Conservation (phyloP, 1,140 invertebrate species). For the Sipha flava region DNA sequence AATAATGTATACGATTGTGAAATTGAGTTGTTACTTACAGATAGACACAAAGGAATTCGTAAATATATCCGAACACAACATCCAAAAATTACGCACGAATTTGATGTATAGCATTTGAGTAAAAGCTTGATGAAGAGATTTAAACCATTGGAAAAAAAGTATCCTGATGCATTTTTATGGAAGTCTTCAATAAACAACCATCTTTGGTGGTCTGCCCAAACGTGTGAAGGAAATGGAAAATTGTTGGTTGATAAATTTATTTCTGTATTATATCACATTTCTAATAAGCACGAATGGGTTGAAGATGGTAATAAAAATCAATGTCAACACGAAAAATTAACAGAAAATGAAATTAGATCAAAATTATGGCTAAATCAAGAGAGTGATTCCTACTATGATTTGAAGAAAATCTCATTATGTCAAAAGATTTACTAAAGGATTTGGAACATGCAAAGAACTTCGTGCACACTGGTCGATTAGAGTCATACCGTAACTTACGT, state of each 20-base stretch:
- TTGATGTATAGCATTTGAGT: constrained; percentile 16
- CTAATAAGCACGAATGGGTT: constrained; percentile 4
- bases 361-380: neutral
- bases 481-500: constrained; percentile 4
- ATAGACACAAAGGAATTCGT: constrained; percentile 8
- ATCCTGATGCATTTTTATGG: neutral
- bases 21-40: constrained; percentile 1
- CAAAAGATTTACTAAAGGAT: constrained; percentile 1
- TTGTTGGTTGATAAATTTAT: constrained; percentile 2
- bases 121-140: constrained; percentile 22
- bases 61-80: neutral
- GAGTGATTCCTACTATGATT: neutral
- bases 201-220: constrained; percentile 14
- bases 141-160: neutral
- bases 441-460: constrained; percentile 15
- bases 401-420: constrained; percentile 23
- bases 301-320: neutral
- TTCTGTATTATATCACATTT: constrained; percentile 1
- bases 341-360: neutral
- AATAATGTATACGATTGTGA: constrained; percentile 2
- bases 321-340: constrained; percentile 6
- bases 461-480: neutral
- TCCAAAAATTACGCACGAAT: neutral
- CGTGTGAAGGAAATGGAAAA: constrained; percentile 13
- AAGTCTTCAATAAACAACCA: constrained; percentile 16